Percentiles rank a stretch among this genome's conserved stretches.
Conservation (phyloP, 35 echinoderm and acorn worm genomes). For the Patiria miniata region DNA sequence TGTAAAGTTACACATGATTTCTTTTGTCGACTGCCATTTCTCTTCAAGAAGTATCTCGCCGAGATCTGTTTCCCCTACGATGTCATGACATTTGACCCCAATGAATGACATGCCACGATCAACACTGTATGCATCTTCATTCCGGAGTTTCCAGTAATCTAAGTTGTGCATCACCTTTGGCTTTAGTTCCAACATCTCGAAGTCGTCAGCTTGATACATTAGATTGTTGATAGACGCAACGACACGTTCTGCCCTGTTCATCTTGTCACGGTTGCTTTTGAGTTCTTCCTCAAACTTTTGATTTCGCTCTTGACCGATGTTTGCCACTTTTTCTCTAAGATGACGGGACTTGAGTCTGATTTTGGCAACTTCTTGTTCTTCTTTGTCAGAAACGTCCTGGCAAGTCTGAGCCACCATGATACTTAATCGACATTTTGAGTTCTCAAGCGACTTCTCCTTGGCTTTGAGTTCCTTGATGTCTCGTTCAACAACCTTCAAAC, state of each 20-base stretch:
- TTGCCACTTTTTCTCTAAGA: no score
- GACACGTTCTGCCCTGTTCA: neutral
- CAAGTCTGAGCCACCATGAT: no score
- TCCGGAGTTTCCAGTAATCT: neutral
- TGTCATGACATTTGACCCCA: constrained; percentile 8
- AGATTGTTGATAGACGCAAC: neutral
- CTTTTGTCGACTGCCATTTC: neutral
- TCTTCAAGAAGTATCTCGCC: neutral
- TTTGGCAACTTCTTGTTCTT: no score
- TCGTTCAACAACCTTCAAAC: no score
- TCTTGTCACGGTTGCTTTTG: neutral
- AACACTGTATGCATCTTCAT: neutral
- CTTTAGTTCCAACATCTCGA: constrained; percentile 1
- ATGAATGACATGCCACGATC: neutral
- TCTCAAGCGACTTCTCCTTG: no score
- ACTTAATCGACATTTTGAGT: no score
- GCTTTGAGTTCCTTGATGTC: no score
- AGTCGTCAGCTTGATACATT: constrained; percentile 2
- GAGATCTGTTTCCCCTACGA: neutral
- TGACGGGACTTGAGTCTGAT: no score
- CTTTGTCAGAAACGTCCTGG: no score
- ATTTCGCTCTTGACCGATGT: no score
- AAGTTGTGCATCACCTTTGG: neutral
- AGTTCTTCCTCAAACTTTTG: no score
- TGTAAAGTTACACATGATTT: neutral